phyloP scores from a whole-genome alignment of 2,797 vertebrate species.

The Sebastes reedi region DNA sequence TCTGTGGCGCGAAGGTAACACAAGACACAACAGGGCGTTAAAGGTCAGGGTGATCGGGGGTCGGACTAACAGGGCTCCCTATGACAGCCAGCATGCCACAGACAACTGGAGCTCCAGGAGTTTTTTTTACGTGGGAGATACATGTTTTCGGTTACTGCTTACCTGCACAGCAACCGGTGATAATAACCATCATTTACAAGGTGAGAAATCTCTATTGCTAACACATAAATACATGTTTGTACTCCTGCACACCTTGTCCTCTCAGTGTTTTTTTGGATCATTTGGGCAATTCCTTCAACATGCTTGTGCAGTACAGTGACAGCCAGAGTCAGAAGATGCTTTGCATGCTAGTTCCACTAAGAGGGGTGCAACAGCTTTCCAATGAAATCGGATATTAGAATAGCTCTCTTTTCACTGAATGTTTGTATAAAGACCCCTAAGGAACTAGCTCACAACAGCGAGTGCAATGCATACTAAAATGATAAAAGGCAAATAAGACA shows the following conservation, averaged over 20 bases:
- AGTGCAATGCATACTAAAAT: conserved; percentile 34
- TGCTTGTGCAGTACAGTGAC: conserved; percentile 69
- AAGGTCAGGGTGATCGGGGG: background rate
- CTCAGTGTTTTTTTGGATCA: conserved; percentile 28
- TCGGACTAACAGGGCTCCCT: conserved; percentile 36
- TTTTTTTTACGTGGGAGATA: conserved; percentile 52
- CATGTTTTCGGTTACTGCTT: conserved; percentile 61
- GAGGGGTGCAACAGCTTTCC: background rate
- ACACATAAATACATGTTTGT: conserved; percentile 31
- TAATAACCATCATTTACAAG: conserved; percentile 55
- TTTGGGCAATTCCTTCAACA: conserved; percentile 53
- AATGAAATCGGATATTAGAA: conserved; percentile 9
- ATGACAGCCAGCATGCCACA: conserved; percentile 82
- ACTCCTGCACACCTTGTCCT: conserved; percentile 4
- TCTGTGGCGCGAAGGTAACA: conserved; percentile 73
- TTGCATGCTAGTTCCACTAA: conserved; percentile 71
- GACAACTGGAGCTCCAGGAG: conserved; percentile 74
- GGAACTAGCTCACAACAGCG: conserved; percentile 58
- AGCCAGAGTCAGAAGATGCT: conserved; percentile 66
- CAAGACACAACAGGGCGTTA: conserved; percentile 21
- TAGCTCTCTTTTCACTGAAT: conserved; percentile 15
- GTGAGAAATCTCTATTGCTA: conserved; percentile 49
- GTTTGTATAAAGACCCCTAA: conserved; percentile 3
- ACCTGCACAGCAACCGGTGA: conserved; percentile 59
- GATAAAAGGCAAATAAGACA: conserved; percentile 34